Base-by-base conservation (phyloP, 2,113 vertebrate species). In the Dipodomys ordii region DNA sequence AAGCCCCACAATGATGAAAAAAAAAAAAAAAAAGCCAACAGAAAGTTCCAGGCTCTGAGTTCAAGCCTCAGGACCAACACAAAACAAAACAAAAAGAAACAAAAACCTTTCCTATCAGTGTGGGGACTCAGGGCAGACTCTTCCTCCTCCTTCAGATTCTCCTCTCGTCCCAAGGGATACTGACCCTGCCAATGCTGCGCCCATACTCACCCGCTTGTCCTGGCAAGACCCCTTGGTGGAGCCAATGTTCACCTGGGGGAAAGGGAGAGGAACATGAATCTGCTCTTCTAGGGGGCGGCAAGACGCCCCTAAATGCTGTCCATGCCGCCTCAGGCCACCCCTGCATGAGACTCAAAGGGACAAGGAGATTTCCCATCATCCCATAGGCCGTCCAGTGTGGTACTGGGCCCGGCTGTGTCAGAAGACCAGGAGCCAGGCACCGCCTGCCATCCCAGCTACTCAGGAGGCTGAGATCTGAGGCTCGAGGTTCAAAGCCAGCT, bases 161-260 rank as follows among this genome's bases (percentile, higher is more conserved):
- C 22, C 7, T 16, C 28, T 62, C 44, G 25, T 32, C 60, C 74
- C 76, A n/a, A 68, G 83, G 60, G 23, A 7, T 27, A 49, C 5
- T 1, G 20, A 20, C 44, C 77, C 87, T 27, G 3, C 60, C 7
- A 15, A 12, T 9, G 0, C 44, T 32, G 9, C 30, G 13, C 68
- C 23, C 30, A 4, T 0, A 93, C 97, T 97, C 82, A 97, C 97
- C 95, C 28, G 79, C 67, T 94, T 96, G 79, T 95, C 83, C 71
- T 32, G 30, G 57, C 97, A 97, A 90, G 94, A 83, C 30, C 71
- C 88, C 72, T 93, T 96, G 0, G 87, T 80, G 67, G 96, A 85
- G 19, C 74, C 68, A 3, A 97, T 88, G 82, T 83, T 90, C 74
- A 97, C 93, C 97, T 97, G n/a, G 30, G 67, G 49, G 27, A 76